phyloP scores from a whole-genome alignment of 2,888 invertebrate genomes.

The Volucella inanis region DNA sequence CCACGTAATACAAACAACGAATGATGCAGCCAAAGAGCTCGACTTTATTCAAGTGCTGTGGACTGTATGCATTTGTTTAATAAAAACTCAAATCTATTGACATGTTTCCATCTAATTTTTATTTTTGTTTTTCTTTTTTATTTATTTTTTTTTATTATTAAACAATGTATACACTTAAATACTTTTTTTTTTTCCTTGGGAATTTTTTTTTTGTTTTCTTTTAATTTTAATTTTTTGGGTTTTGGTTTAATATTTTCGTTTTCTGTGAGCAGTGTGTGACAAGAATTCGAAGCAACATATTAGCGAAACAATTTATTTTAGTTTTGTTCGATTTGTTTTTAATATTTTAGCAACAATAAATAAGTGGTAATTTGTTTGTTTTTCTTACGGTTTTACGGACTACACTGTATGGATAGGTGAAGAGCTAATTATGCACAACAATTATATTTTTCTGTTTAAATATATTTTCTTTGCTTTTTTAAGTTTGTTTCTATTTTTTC shows the following conservation, averaged over 20 bases:
- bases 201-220: slow-evolving; percentile 15
- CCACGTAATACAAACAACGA: no score
- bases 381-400: neutral
- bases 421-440: slow-evolving; percentile 45
- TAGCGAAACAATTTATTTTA: slow-evolving; percentile 8
- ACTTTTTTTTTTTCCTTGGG: slow-evolving; percentile 3
- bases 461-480: neutral
- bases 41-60: neutral
- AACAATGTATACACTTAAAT: slow-evolving; percentile 36
- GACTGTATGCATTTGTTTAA: neutral
- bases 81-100: neutral
- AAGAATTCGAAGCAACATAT: slow-evolving; percentile 16
- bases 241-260: neutral
- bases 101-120: slow-evolving; percentile 23
- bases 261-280: slow-evolving; percentile 28
- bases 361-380: neutral
- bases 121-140: slow-evolving; percentile 5
- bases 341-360: neutral
- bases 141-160: slow-evolving; percentile 14
- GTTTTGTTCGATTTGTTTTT: neutral
- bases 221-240: neutral
- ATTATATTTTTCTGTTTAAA: slow-evolving; percentile 31
- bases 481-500: neutral
- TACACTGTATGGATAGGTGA: slow-evolving; percentile 23
- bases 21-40: no score